phyloP scores from a whole-genome alignment of 1,140 invertebrate species.

The Hormaphis cornu region DNA sequence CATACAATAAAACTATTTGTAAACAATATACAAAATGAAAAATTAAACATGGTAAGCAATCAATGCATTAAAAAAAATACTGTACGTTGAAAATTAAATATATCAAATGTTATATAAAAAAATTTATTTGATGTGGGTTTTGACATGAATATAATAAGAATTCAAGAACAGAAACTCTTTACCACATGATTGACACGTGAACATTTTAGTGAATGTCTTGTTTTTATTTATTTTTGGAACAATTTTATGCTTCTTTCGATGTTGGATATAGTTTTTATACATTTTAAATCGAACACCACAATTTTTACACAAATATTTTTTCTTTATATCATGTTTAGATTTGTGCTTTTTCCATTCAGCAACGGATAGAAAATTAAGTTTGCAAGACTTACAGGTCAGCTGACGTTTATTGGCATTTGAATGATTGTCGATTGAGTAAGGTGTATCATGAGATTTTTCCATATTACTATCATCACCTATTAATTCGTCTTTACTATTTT shows the following conservation, averaged over 20 bases:
- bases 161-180: not conserved
- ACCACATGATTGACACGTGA: not conserved
- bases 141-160: conserved; percentile 10
- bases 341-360: conserved; percentile 13
- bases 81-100: not conserved
- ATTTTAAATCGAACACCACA: conserved; percentile 19
- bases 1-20: too few relatives aligned
- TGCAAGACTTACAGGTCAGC: conserved; percentile 5
- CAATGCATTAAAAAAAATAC: not conserved
- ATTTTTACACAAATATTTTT: conserved; percentile 1
- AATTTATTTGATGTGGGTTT: not conserved
- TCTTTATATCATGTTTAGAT: not conserved
- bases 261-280: conserved; percentile 8
- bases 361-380: not conserved
- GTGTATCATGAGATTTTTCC: not conserved
- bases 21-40: not conserved
- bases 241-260: not conserved
- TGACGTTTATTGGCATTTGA: not conserved
- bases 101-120: not conserved
- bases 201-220: not conserved
- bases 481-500: too few relatives aligned
- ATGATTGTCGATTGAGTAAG: not conserved
- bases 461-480: not conserved
- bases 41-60: not conserved
- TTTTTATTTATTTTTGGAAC: not conserved